phyloP scores from a whole-genome alignment of 2,888 invertebrate genomes.

The Drosophila yooni region DNA sequence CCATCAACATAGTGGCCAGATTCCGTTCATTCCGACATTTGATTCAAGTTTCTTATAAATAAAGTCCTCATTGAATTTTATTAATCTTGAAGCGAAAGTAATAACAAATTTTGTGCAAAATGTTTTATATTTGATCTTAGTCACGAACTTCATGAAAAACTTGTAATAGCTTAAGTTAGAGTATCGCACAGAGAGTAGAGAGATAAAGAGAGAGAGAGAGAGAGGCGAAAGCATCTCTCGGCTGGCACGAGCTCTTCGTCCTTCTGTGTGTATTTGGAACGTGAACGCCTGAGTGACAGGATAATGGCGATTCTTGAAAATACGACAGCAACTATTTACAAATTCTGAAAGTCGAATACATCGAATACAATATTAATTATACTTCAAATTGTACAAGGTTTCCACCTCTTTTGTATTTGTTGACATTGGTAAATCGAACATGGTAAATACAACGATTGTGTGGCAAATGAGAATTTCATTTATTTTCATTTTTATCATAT shows the following conservation, averaged over 20 bases:
- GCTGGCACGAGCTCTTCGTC: background rate
- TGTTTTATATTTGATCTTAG: background rate
- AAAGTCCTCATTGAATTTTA: background rate
- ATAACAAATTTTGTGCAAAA: background rate
- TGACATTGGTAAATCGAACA: background rate
- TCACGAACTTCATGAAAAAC: background rate
- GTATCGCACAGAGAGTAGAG: background rate
- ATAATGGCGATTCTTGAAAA: background rate
- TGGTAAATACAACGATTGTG: background rate
- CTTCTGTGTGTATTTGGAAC: background rate
- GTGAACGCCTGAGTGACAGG: background rate
- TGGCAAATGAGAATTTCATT: background rate
- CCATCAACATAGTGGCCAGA: background rate
- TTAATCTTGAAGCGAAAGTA: background rate
- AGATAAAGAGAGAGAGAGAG: background rate
- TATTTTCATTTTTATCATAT: background rate
- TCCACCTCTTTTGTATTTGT: background rate
- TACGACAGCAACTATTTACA: background rate
- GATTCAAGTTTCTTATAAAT: background rate
- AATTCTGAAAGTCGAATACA: background rate
- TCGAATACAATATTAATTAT: background rate
- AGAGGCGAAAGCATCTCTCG: slow-evolving; percentile 1
- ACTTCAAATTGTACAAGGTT: background rate
- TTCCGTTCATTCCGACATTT: background rate
- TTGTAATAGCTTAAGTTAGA: background rate